These are phyloP conservation scores for Hydra vulgaris DNA, from an alignment of 30 jellyfish, hydroid and myxozoan genomes.

Conservation along the genomic window DNA sequence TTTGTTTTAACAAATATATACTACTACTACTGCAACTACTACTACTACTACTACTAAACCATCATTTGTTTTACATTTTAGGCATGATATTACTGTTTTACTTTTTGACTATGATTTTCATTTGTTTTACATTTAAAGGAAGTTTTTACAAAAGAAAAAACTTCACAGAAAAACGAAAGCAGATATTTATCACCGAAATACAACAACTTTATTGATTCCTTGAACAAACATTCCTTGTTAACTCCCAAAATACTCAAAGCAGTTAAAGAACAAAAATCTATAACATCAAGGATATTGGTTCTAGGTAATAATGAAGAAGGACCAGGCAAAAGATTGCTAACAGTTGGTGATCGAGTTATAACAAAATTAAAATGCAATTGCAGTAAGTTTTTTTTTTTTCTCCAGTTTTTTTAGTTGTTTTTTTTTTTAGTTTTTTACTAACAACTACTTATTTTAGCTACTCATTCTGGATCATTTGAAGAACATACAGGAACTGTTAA, in stretches of 20 bases:
- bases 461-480: not conserved
- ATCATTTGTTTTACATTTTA: too few species aligned
- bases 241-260: not conserved
- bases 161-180: not conserved
- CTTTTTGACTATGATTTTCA: not conserved
- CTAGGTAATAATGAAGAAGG: conserved; percentile 28
- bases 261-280: conserved; percentile 9
- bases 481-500: conserved; percentile 19
- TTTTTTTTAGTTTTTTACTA: not conserved
- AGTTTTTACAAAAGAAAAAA: not conserved
- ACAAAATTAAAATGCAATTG: conserved; percentile 13
- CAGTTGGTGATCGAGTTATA: conserved; percentile 34
- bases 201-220: not conserved
- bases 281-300: conserved; percentile 24
- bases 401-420: not conserved
- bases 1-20: too few species aligned
- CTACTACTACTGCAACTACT: too few species aligned
- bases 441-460: not conserved
- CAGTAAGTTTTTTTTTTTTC: not conserved
- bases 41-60: too few species aligned
- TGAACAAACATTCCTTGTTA: not conserved
- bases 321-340: conserved; percentile 32
- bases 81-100: not conserved
- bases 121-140: not conserved
- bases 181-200: not conserved